Evolutionary conservation across 1,140 invertebrate species (phyloP), one percentile per base, ranked within the genome.

Genomic region (Carposina sasakii): DNA sequence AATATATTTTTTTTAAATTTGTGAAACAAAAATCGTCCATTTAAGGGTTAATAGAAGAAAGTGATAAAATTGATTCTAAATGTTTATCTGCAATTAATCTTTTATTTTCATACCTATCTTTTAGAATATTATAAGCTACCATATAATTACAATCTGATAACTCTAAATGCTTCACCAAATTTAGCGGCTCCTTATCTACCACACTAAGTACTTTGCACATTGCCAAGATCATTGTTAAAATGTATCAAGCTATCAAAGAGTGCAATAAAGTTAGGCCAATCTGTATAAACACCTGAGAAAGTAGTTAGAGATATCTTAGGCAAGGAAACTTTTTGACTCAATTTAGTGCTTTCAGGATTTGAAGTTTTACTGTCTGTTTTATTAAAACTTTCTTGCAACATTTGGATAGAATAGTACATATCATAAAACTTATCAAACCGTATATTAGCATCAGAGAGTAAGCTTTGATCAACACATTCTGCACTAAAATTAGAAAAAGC

Each of bases 211-310:
- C 41, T 49, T 49, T 49, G 33, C 9, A 49, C 37, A 33, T 39
- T 41, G 22, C 22, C 21, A 31, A 49, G 28, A 2, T 33, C 26
- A 20, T 5, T 4, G 13, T 49, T 49, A 12, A 31, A 36, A 41
- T 49, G 47, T 26, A 49, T 31, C 33, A 41, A 41, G n/a, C 47
- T 49, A 4, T 49, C 28, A 16, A 21, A 49, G 17, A 49, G 40
- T 6, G 47, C 36, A 30, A 49, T 33, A 30, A 49, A 49, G 22
- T 49, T 49, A 6, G 47, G 47, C 37, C 47, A 49, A n/a, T 49
- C 47, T 13, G 47, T 49, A 26, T 49, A 49, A 22, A 37, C 17
- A 49, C 47, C 47, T n/a, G 47, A 49, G 23, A 49, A 49, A 24
- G 20, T 41, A 13, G 47, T 36, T 23, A 49, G 34, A 8, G 37